Conservation (phyloP, 2,888 invertebrate genomes). For the Dascillus cervinus region DNA sequence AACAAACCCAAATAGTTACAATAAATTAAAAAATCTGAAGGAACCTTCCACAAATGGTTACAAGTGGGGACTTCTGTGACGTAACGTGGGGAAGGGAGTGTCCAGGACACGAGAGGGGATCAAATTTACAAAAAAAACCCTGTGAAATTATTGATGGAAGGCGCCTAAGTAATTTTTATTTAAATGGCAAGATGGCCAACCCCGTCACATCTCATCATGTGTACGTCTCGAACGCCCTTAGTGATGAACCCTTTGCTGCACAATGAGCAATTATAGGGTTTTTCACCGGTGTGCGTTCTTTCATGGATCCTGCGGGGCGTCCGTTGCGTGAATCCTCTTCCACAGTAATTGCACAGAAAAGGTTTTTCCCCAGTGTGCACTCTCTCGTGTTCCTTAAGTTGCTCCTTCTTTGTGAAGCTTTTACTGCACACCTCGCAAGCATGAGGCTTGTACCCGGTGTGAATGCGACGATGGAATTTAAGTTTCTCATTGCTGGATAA, state of each 20-base stretch:
- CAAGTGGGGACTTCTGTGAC: too few species aligned
- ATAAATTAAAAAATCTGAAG: too few species aligned
- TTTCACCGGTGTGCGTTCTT: neutral
- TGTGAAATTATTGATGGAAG: too few species aligned
- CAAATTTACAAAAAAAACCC: too few species aligned
- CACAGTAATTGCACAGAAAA: constrained; percentile 1
- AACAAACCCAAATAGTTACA: too few species aligned
- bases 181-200: too few species aligned
- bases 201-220: constrained; percentile 24
- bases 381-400: constrained; percentile 2
- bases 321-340: constrained; percentile 4
- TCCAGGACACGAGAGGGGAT: too few species aligned
- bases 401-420: neutral
- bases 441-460: constrained; percentile 2
- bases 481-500: constrained; percentile 46
- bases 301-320: constrained; percentile 1
- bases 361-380: constrained; percentile 7
- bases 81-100: too few species aligned
- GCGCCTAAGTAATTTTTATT: too few species aligned
- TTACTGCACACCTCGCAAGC: constrained; percentile 1
- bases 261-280: neutral
- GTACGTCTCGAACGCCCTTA: constrained; percentile 33
- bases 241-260: constrained; percentile 23
- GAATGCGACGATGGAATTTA: constrained; percentile 29
- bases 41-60: too few species aligned